Conservation (phyloP, 2,888 invertebrate genomes). For the Rotaria magnacalcarata region DNA sequence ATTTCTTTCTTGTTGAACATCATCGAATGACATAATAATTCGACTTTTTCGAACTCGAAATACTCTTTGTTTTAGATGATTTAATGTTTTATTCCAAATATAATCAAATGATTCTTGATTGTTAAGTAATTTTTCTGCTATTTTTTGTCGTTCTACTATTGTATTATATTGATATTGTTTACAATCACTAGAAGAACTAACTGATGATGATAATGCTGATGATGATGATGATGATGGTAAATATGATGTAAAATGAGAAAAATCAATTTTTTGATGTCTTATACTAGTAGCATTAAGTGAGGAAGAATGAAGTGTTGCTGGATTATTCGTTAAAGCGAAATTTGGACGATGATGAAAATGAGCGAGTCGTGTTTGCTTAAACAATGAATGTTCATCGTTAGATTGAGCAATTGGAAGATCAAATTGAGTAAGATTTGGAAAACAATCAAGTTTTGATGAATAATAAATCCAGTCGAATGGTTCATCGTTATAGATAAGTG, state of each 20-base stretch:
- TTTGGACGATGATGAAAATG: background rate
- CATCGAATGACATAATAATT: background rate
- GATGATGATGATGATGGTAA: too few species aligned
- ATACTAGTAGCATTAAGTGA: background rate
- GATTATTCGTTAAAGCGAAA: background rate
- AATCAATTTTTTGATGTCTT: too few species aligned
- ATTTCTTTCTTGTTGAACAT: background rate
- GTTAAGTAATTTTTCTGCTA: too few species aligned
- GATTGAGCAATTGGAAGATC: background rate
- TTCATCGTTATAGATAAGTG: background rate
- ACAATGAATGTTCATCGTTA: background rate
- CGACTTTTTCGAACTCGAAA: conserved; percentile 16
- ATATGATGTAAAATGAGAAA: too few species aligned
- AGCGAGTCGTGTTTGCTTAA: background rate
- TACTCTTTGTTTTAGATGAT: background rate
- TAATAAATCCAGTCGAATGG: background rate
- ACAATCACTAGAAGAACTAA: too few species aligned
- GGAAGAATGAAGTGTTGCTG: background rate
- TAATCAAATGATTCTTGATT: too few species aligned
- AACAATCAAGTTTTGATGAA: background rate
- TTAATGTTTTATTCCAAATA: too few species aligned
- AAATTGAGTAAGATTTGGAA: background rate
- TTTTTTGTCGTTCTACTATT: too few species aligned
- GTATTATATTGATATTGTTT: too few species aligned
- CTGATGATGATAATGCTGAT: too few species aligned